A percentile compares a stretch with the other conserved stretches of the same genome.
Conservation (phyloP, 2,797 vertebrate species). For the Scolopax bukidnonensis region DNA sequence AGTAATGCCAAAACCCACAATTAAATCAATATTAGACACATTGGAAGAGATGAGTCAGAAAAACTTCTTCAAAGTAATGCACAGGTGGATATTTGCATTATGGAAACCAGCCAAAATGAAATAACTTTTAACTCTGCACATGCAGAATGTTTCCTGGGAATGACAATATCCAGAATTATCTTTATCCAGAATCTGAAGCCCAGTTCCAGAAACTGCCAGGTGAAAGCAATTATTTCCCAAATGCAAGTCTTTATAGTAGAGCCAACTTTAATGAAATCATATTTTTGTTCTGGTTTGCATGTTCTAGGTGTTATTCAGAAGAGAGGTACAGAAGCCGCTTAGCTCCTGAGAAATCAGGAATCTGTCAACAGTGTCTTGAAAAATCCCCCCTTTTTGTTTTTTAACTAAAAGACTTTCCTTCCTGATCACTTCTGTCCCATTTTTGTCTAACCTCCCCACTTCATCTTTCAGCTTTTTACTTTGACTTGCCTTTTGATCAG, state of each 20-base stretch:
- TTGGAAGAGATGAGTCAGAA: slow-evolving; percentile 47
- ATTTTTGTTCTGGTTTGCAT: not conserved
- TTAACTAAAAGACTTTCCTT: not conserved
- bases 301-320: not conserved
- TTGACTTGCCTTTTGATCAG: not conserved
- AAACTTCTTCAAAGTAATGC: slow-evolving; percentile 8
- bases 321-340: not conserved
- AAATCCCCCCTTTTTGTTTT: not conserved
- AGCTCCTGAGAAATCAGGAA: not conserved
- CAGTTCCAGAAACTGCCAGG: not conserved
- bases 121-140: not conserved
- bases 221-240: not conserved
- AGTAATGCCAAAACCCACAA: slow-evolving; percentile 47
- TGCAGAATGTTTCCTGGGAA: not conserved
- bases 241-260: not conserved
- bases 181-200: not conserved
- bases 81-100: slow-evolving; percentile 59
- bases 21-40: slow-evolving; percentile 35
- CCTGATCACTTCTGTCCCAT: not conserved
- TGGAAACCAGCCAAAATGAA: slow-evolving; percentile 27
- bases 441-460: not conserved
- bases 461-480: not conserved
- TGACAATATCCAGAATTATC: not conserved
- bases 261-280: not conserved
- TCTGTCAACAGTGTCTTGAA: not conserved